Evolutionary conservation across 2,888 invertebrate species (phyloP), one percentile per base, ranked within the genome.

Genomic region (Teleiodes luculella): DNA sequence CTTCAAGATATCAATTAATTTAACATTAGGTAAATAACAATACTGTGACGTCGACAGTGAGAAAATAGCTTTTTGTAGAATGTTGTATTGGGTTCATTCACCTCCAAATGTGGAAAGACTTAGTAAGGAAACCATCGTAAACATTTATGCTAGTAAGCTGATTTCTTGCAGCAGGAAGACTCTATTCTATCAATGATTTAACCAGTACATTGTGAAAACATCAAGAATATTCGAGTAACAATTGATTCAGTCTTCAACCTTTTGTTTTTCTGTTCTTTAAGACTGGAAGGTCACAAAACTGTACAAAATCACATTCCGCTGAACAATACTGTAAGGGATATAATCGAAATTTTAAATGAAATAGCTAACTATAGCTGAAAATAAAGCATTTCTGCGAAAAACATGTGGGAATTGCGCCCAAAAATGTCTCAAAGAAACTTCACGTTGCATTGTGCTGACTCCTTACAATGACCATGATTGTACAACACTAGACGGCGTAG

Each of bases 361-460:
- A 57, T 30, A 52, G 10, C 2, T 57, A 35, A 20, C 47, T 31
- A 37, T 56, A 53, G 54, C 54, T 56, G 58, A 52, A 53, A n/a
- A 28, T 52, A 54, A 59, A 54, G 52, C 7, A 51, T 45, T 58
- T 45, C 48, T 52, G 54, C 28, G 56, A 53, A 24, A 68, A 66
- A 66, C 51, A 58, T 50, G 57, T 30, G 48, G 33, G 48, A 43
- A 14, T 33, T 43, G 20, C 48, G 60, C 57, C 57, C 62, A 52
- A 62, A 64, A 70, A 76, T 76, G 72, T 24, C 24, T 24, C 24
- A 24, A 24, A 24, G 24, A 24, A 24, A 24, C 67, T 80, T 86
- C 86, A 86, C 85, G 82, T 83, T 86, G 85, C 85, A 81, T 83
- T 86, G 85, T 71, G 66, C 67, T 66, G 64, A 69, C 69, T 64